A percentile compares a stretch with the other conserved stretches of the same genome.
Evolutionary conservation across 30 jellyfish, hydroid and myxozoan species (phyloP).

Genomic region (Cassiopea xamachana): DNA sequence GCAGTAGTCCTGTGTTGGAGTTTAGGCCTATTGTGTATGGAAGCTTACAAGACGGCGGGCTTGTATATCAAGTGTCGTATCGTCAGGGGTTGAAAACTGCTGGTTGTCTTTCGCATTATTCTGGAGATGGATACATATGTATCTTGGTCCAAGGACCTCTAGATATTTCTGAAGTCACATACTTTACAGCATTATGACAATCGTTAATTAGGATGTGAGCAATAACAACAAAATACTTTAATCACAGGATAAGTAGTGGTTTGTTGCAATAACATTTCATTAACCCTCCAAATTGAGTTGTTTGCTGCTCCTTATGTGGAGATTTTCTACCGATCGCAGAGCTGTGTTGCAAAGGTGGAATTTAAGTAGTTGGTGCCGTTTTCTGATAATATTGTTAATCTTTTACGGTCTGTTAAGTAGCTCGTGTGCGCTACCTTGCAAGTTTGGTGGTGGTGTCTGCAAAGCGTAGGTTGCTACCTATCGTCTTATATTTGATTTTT

Average conservation of each 20-base stretch:
- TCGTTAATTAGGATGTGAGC: neutral
- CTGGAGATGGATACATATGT: neutral
- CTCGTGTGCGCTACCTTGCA: neutral
- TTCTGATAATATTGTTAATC: neutral
- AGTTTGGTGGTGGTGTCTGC: neutral
- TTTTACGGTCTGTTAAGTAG: neutral
- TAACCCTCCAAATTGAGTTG: too few relatives aligned
- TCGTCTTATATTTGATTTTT: neutral
- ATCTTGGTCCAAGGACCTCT: too few relatives aligned
- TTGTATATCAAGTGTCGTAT: neutral
- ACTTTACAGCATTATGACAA: neutral
- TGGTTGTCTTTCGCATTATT: neutral
- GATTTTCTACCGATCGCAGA: neutral
- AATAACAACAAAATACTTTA: neutral
- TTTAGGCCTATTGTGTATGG: constrained; percentile 3
- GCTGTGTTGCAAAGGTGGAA: neutral
- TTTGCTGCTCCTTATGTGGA: neutral
- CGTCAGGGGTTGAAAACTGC: neutral
- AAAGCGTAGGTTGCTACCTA: neutral
- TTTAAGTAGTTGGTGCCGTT: neutral
- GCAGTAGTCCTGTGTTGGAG: neutral
- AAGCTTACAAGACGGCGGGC: neutral
- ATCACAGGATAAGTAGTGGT: neutral
- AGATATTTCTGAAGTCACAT: too few relatives aligned
- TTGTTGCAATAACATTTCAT: neutral